Evolutionary conservation across 2,797 vertebrate genomes (phyloP), one percentile per base, ranked within the genome.

Genomic region (Merluccius polli): DNA sequence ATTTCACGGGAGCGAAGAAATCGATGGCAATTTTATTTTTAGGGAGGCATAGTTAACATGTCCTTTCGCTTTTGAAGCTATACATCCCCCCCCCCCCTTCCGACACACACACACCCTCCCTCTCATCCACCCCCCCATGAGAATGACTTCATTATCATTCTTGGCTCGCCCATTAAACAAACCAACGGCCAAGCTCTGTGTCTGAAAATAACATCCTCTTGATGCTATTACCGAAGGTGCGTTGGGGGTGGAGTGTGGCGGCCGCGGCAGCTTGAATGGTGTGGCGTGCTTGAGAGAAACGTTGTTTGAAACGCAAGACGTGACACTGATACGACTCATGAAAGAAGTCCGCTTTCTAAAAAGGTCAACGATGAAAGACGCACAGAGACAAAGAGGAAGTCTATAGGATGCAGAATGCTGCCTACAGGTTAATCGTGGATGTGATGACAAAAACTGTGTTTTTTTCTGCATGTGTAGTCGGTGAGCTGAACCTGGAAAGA

Each of bases 11-110:
- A 91, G 80, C 83, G 83, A 83, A 77, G n/a, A 87, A 90, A 89
- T 91, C 88, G 87, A 89, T 89, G 88, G 75, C 83, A 74, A 87
- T 87, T 90, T 86, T 84, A 73, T 87, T 90, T 86, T 84, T 69
- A 80, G 76, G 76, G 73, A 33, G 74, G 31, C 77, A 70, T 71
- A 83, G 87, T 89, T 88, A 88, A 88, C 83, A 88, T 78, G 83
- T 84, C 83, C 85, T 81, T 27, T 84, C 84, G 70, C 80, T 79
- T 38, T 16, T 59, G 33, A 35, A 35, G 33, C 33, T 35, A n/a
- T n/a, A n/a, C n/a, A n/a, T 38, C 36, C 2, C 41, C 41, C n/a
- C 7, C 7, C 24, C 21, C 11, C 2, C 21, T 6, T n/a, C 21
- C 8, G 1, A 2, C 83, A 84, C 76, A 81, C 79, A 74, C 81